These are phyloP conservation scores for Oryzias melastigma DNA, from an alignment of 2,113 vertebrate genomes.

Conservation along the genomic window DNA sequence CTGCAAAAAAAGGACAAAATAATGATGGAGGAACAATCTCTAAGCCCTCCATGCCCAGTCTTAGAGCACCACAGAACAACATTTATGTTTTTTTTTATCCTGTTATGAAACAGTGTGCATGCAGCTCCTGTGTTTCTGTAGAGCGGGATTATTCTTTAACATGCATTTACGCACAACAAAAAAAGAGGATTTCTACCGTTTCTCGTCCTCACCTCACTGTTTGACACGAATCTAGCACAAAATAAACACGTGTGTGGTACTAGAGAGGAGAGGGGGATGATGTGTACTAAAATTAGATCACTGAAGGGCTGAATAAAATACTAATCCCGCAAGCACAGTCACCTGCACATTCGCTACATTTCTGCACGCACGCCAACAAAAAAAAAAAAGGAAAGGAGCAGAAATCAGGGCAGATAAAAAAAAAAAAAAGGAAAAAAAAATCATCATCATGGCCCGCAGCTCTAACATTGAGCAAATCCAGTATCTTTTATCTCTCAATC, in stretches of 20 bases:
- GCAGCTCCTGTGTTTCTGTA: constrained; percentile 47
- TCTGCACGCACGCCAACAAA: constrained; percentile 48
- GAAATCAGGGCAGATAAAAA: constrained; percentile 63
- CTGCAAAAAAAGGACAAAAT: constrained; percentile 62
- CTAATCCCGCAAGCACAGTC: constrained; percentile 63
- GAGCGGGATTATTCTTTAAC: constrained; percentile 56
- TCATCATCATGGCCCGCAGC: constrained; percentile 49
- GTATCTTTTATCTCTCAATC: constrained; percentile 68
- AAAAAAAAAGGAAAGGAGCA: constrained; percentile 28
- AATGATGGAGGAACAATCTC: constrained; percentile 65
- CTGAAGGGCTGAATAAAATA: constrained; percentile 53
- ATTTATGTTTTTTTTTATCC: constrained; percentile 37
- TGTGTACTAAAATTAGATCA: constrained; percentile 71
- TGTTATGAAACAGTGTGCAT: constrained; percentile 28
- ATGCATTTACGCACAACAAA: constrained; percentile 36
- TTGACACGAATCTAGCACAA: constrained; percentile 63
- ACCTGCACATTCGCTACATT: constrained; percentile 59
- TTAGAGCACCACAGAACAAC: constrained; percentile 49
- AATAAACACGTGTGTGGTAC: constrained; percentile 56
- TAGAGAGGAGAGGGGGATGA: constrained; percentile 21
- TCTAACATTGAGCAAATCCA: constrained; percentile 64
- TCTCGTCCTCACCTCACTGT: constrained; percentile 59
- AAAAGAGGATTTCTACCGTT: constrained; percentile 68
- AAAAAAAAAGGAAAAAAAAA: constrained; percentile 5
- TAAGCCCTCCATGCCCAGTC: constrained; percentile 38